A percentile compares a stretch with the other conserved stretches of the same genome.
phyloP scores from a whole-genome alignment of 2,888 invertebrate species.

The Thecophora atra region DNA sequence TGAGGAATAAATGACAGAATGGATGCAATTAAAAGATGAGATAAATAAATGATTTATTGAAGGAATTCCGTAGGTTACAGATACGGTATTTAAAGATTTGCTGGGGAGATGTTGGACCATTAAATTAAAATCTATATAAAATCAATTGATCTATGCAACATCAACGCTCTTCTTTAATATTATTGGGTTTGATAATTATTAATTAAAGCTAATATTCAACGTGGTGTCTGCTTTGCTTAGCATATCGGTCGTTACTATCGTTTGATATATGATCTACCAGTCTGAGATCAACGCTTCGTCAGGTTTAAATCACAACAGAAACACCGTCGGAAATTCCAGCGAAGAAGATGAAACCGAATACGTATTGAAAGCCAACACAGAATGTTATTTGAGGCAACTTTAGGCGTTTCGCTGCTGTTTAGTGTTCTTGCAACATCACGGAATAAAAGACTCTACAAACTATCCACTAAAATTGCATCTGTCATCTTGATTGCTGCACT shows the following conservation, averaged over 20 bases:
- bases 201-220: too few relatives aligned
- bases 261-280: conserved; percentile 3
- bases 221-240: not conserved
- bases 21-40: too few relatives aligned
- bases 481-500: not conserved
- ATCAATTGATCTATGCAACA: not conserved
- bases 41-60: too few relatives aligned
- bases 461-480: not conserved
- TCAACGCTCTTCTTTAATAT: not conserved
- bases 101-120: too few relatives aligned
- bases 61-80: too few relatives aligned
- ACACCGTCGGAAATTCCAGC: not conserved
- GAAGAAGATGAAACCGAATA: not conserved
- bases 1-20: too few relatives aligned
- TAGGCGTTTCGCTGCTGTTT: too few relatives aligned
- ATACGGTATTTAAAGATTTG: too few relatives aligned
- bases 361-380: not conserved
- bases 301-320: not conserved
- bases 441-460: not conserved
- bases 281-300: conserved; percentile 12
- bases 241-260: not conserved
- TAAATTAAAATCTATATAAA: not conserved
- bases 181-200: too few relatives aligned
- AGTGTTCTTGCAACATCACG: too few relatives aligned
- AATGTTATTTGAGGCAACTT: too few relatives aligned